phyloP scores from a whole-genome alignment of 1,140 invertebrate genomes.

The Hydropsyche tenuis region DNA sequence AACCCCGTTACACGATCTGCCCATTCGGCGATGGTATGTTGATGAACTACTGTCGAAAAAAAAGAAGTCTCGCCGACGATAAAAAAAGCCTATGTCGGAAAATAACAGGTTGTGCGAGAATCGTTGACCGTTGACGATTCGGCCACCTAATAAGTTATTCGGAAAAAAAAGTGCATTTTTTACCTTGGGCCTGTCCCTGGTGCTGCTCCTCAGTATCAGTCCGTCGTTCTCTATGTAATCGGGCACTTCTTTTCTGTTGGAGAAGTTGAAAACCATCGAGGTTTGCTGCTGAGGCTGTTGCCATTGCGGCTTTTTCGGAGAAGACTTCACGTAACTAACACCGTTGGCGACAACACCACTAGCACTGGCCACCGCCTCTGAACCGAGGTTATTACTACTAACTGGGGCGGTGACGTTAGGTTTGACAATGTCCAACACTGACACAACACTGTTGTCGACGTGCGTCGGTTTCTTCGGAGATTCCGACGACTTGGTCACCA shows the following conservation, averaged over 20 bases:
- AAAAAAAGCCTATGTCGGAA: slow-evolving; percentile 1
- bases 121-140: slow-evolving; percentile 12
- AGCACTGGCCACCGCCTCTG: slow-evolving; percentile 53
- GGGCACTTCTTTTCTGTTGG: slow-evolving; percentile 80
- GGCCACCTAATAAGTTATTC: not conserved
- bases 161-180: slow-evolving; percentile 51
- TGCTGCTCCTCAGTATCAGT: slow-evolving; percentile 70
- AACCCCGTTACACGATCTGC: slow-evolving; percentile 10
- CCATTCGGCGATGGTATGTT: slow-evolving; percentile 4
- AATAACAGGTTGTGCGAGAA: slow-evolving; percentile 26
- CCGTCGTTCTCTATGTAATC: slow-evolving; percentile 92
- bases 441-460: slow-evolving; percentile 50
- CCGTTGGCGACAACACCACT: slow-evolving; percentile 49
- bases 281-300: slow-evolving; percentile 59
- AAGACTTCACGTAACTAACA: slow-evolving; percentile 6
- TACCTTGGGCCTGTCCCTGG: slow-evolving; percentile 75
- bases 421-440: slow-evolving; percentile 34
- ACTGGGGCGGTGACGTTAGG: not conserved
- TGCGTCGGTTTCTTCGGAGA: slow-evolving; percentile 50
- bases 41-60: slow-evolving; percentile 19
- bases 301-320: slow-evolving; percentile 47
- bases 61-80: no score
- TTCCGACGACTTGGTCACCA: slow-evolving; percentile 43
- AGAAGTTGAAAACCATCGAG: slow-evolving; percentile 88
- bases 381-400: slow-evolving; percentile 47